phyloP scores from a whole-genome alignment of 2,113 vertebrate genomes.

The Macquaria australasica region DNA sequence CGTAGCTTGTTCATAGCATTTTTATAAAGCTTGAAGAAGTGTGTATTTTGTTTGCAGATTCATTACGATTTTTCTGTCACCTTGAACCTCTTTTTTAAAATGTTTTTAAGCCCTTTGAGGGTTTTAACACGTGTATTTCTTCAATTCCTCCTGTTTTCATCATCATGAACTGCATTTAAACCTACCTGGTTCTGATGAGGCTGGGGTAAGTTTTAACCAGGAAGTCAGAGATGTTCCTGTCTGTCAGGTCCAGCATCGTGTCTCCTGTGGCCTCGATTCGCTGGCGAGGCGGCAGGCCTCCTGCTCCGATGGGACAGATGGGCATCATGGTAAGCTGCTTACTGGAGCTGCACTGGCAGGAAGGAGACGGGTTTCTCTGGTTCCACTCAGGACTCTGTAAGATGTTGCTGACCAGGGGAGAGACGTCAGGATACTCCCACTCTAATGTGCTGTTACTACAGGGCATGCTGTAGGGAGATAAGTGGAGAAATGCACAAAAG shows the following conservation, averaged over 20 bases:
- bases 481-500: conserved; percentile 15
- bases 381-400: conserved; percentile 89
- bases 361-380: conserved; percentile 88
- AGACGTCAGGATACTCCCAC: conserved; percentile 87
- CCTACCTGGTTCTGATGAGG: conserved; percentile 92
- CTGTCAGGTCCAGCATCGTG: conserved; percentile 91
- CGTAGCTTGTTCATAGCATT: background rate
- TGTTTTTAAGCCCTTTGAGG: background rate
- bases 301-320: conserved; percentile 91
- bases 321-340: conserved; percentile 95
- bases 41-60: too few species aligned
- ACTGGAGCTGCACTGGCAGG: conserved; percentile 92
- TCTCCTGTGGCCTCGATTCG: conserved; percentile 89
- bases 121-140: background rate
- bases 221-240: conserved; percentile 94
- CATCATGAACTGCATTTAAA: background rate
- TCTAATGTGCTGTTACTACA: conserved; percentile 84
- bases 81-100: background rate
- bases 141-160: too few species aligned
- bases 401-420: conserved; percentile 83
- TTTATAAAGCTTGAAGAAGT: background rate
- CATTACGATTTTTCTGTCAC: background rate
- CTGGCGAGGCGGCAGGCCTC: conserved; percentile 91
- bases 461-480: conserved; percentile 72
- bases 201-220: conserved; percentile 95